Conservation (phyloP, 2,113 vertebrate species). For the Cheirogaleus medius region DNA sequence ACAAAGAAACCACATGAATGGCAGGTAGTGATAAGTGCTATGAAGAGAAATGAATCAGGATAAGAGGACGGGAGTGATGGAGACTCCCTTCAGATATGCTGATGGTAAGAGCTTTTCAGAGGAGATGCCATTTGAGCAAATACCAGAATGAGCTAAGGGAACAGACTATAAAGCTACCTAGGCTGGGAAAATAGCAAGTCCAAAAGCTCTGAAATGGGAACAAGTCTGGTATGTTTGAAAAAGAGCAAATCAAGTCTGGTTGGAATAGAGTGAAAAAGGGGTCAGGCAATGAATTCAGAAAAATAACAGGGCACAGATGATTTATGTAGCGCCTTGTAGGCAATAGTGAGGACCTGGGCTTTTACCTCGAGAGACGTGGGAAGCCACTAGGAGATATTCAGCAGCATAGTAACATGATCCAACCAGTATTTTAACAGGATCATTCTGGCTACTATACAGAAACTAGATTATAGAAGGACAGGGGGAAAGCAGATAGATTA, state of each 20-base stretch:
- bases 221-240: not conserved
- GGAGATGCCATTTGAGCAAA: not conserved
- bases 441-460: not conserved
- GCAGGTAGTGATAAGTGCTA: not conserved
- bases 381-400: not conserved
- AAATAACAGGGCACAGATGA: not conserved
- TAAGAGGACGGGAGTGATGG: not conserved
- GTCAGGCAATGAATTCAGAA: not conserved
- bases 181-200: not conserved
- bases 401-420: not conserved
- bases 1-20: not conserved
- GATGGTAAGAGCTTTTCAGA: not conserved
- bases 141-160: not conserved
- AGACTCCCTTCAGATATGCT: not conserved
- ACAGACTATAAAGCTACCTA: not conserved
- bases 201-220: not conserved
- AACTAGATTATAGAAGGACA: not conserved
- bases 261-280: not conserved
- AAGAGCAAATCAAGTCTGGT: not conserved
- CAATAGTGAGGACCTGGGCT: not conserved
- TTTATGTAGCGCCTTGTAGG: not conserved
- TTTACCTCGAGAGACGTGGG: not conserved
- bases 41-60: not conserved
- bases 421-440: not conserved
- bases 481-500: not conserved